phyloP scores from a whole-genome alignment of 2,113 vertebrate genomes.

The Camarhynchus parvulus region DNA sequence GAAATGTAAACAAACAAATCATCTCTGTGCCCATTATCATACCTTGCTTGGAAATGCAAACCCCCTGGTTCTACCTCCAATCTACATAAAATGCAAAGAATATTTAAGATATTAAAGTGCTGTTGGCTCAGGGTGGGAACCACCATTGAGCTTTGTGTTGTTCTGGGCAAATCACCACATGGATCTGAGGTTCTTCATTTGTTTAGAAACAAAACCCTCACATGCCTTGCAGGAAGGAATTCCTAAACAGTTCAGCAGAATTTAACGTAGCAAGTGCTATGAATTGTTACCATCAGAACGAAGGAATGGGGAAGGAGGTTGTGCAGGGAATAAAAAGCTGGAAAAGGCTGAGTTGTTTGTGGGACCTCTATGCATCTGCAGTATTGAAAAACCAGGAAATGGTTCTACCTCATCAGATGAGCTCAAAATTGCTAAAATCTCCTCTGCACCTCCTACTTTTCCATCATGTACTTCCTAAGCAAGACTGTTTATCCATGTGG shows the following conservation, averaged over 20 bases:
- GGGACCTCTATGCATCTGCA: not conserved
- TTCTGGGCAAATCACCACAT: not conserved
- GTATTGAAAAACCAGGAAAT: not conserved
- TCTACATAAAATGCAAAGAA: not conserved
- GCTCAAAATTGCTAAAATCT: not conserved
- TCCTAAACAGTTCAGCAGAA: not conserved
- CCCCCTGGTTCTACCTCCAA: not conserved
- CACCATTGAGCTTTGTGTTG: not conserved
- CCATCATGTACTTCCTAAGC: not conserved
- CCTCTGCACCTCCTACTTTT: not conserved
- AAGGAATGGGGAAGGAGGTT: not conserved
- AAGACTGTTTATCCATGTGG: not conserved
- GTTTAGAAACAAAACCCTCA: conserved; percentile 5
- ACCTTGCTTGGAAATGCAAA: not conserved
- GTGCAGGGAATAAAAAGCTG: not conserved
- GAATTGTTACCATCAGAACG: not conserved
- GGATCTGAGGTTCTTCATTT: not conserved
- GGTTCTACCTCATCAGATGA: not conserved
- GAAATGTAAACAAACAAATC: not conserved
- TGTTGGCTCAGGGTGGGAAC: not conserved
- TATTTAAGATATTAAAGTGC: not conserved
- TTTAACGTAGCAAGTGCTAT: not conserved
- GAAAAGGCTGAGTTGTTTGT: not conserved
- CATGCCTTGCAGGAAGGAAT: not conserved
- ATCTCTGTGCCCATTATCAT: not conserved